A percentile compares a stretch with the other conserved stretches of the same genome.
Conservation (phyloP, 2,113 vertebrate genomes). For the Plectropomus leopardus region DNA sequence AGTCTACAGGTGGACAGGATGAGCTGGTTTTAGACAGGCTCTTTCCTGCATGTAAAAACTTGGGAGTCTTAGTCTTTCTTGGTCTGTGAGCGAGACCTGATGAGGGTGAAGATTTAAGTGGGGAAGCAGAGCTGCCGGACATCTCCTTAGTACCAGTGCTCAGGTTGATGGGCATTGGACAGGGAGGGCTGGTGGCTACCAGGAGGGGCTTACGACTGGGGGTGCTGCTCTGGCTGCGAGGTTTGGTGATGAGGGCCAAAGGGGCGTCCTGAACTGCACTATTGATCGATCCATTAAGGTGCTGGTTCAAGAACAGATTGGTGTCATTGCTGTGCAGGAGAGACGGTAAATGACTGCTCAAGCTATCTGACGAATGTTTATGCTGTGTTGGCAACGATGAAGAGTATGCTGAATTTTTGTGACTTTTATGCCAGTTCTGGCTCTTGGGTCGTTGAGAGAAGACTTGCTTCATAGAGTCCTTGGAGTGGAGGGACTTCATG, state of each 20-base stretch:
- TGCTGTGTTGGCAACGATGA: conserved; percentile 78
- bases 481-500: conserved; percentile 75
- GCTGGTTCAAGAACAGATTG: conserved; percentile 89
- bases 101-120: conserved; percentile 80
- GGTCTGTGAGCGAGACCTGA: conserved; percentile 80
- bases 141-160: conserved; percentile 86
- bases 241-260: conserved; percentile 92
- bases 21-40: conserved; percentile 76
- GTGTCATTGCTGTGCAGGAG: conserved; percentile 87
- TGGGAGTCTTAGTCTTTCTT: conserved; percentile 85
- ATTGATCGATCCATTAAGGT: conserved; percentile 89
- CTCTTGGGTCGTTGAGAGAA: conserved; percentile 88
- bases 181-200: conserved; percentile 80
- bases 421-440: conserved; percentile 87
- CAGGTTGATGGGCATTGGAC: conserved; percentile 89
- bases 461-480: conserved; percentile 90
- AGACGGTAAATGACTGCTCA: conserved; percentile 85
- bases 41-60: conserved; percentile 72
- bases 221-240: conserved; percentile 84
- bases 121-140: conserved; percentile 74
- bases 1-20: conserved; percentile 83
- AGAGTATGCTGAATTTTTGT: conserved; percentile 84
- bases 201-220: conserved; percentile 83
- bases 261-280: conserved; percentile 92
- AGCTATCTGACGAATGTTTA: conserved; percentile 82